A percentile compares a stretch with the other conserved stretches of the same genome.
These are phyloP conservation scores for Megaustenia siamemsis DNA, from an alignment of 2,888 invertebrate genomes.

Conservation along the genomic window DNA sequence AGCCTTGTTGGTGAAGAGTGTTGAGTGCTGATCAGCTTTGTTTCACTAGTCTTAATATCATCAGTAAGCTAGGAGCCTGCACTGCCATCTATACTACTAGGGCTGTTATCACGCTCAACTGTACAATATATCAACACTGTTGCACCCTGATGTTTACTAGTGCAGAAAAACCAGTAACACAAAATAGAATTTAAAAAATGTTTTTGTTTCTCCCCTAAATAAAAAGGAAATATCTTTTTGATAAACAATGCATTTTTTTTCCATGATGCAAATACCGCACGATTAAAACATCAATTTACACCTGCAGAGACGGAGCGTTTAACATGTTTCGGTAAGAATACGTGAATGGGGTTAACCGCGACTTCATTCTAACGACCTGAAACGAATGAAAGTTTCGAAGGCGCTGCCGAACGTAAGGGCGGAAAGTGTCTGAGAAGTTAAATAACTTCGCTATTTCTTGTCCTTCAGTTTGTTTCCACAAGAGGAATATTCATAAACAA, in stretches of 20 bases:
- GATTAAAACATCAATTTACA: neutral
- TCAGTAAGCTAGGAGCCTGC: too few species aligned
- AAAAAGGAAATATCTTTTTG: neutral
- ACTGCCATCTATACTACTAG: too few species aligned
- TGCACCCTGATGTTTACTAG: too few species aligned
- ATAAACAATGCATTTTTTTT: neutral
- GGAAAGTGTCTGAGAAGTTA: neutral
- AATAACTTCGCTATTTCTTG: neutral
- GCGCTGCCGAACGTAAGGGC: neutral
- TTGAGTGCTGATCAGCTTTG: too few species aligned
- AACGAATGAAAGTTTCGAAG: neutral
- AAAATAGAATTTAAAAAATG: too few species aligned
- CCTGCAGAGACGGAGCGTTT: neutral
- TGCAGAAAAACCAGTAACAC: too few species aligned
- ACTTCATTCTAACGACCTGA: neutral
- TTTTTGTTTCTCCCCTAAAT: too few species aligned
- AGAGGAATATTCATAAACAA: neutral
- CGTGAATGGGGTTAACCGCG: neutral
- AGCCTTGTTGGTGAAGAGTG: too few species aligned
- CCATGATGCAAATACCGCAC: neutral
- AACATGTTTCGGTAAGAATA: neutral
- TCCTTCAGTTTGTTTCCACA: neutral
- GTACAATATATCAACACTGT: too few species aligned
- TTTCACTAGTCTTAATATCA: too few species aligned
- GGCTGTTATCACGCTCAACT: too few species aligned